Base-by-base conservation (phyloP, 2,113 vertebrate genomes). In the Stomatorhinus ivindoensis region DNA sequence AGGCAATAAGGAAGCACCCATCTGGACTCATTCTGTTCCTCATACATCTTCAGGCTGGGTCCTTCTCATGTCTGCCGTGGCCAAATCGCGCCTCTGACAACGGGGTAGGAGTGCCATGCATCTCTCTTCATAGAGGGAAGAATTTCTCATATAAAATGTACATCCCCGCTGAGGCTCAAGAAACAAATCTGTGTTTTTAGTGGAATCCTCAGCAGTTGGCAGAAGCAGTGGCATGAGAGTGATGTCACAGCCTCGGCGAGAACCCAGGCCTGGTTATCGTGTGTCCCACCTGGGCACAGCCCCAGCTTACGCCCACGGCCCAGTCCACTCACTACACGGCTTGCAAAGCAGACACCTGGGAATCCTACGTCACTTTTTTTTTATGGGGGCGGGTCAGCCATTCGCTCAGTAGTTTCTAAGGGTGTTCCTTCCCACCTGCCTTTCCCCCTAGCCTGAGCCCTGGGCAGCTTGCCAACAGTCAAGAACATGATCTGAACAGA, bases 321-420 rank as follows among this genome's bases (percentile, higher is more conserved):
- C 82, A 46, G 13, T 76, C 55, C 21, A 82, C 90, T 90, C 87
- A 76, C 88, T 90, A 90, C 58, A 61, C 35, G 46, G 82, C 69
- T 88, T 88, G 84, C 65, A n/a, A 88, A 90, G 90, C 83, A 88
- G 53, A 39, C 87, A 86, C 83, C 82, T 85, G 90, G 90, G 87
- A 88, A 48, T 15, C 55, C 24, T 86, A 55, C 53, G 46, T 84
- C 19, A 47, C 35, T 80, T 50, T 84, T 51, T 39, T 31, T 44
- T 44, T 2, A 21, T 76, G 35, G 15, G 10, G 4, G 9, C 3
- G 4, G 24, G 21, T 35, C 80, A 58, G 42, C 39, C 42, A 15
- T 42, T 80, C 27, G 4, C 82, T 24, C 42, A 55, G 73, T 15
- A 42, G 73, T 80, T 35, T 42, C 35, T 42, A 7, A 39, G 35